Conservation (phyloP, 2,113 vertebrate species). For the Urocitellus parryii region DNA sequence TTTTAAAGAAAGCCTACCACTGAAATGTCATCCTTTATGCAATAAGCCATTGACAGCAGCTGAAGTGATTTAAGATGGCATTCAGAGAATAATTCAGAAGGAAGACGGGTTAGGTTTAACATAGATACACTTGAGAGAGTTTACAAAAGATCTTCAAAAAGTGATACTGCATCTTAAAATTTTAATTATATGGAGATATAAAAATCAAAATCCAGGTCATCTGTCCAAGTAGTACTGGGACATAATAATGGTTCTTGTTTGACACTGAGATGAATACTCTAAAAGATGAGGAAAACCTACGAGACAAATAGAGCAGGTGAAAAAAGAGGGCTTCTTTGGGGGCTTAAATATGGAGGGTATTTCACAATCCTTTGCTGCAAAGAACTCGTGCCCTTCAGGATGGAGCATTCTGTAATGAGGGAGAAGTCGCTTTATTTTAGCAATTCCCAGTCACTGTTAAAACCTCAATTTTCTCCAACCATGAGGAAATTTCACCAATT, state of each 20-base stretch:
- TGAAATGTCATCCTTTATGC: conserved; percentile 76
- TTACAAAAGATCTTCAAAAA: conserved; percentile 65
- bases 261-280: conserved; percentile 71
- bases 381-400: conserved; percentile 41
- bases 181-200: conserved; percentile 80
- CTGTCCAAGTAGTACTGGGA: conserved; percentile 3
- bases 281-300: not conserved
- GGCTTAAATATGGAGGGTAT: conserved; percentile 39
- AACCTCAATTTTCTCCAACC: not conserved
- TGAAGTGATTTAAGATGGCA: conserved; percentile 76
- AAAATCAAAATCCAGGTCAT: conserved; percentile 72
- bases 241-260: conserved; percentile 54
- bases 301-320: conserved; percentile 66
- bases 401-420: not conserved
- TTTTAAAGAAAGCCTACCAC: conserved; percentile 76
- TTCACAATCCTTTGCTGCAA: conserved; percentile 70
- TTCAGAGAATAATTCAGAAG: conserved; percentile 55
- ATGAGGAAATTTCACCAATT: not conserved
- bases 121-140: conserved; percentile 53
- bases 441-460: not conserved
- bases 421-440: not conserved
- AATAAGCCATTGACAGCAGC: conserved; percentile 65
- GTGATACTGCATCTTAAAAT: conserved; percentile 62
- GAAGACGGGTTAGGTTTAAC: conserved; percentile 57
- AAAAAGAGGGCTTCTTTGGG: conserved; percentile 60